Evolutionary conservation across 2,113 vertebrate species (phyloP).

Genomic region (Tachysurus fulvidraco): DNA sequence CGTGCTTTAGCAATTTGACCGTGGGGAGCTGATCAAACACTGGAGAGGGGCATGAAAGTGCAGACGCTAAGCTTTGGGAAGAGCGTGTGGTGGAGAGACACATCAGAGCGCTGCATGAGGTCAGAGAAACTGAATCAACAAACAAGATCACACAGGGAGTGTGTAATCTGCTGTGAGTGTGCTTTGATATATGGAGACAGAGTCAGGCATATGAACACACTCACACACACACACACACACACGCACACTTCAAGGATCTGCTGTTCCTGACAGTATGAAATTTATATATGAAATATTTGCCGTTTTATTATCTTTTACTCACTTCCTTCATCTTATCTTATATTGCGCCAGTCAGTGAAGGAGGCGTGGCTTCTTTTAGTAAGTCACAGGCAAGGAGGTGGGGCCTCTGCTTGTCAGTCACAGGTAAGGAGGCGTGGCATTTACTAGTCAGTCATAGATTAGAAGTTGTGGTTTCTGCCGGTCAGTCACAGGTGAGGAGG

Average conservation of each 20-base stretch:
- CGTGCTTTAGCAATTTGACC: constrained; percentile 1
- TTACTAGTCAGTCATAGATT: too few species aligned
- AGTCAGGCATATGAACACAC: neutral
- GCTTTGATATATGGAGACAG: constrained; percentile 5
- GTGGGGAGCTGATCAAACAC: constrained; percentile 20
- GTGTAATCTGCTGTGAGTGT: constrained; percentile 8
- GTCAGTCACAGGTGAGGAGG: neutral
- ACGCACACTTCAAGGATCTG: neutral
- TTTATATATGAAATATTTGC: too few species aligned
- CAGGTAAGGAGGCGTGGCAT: neutral
- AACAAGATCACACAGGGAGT: constrained; percentile 12
- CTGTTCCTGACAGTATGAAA: neutral
- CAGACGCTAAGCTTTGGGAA: constrained; percentile 11
- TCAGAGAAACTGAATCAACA: constrained; percentile 17
- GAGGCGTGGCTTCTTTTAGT: neutral
- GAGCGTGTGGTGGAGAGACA: neutral
- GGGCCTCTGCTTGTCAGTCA: neutral
- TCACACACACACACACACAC: neutral
- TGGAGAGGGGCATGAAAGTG: constrained; percentile 19
- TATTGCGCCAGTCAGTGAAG: neutral
- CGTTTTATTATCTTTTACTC: neutral
- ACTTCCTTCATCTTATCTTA: neutral
- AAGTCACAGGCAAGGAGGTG: neutral
- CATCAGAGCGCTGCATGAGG: neutral
- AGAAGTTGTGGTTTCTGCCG: neutral